These are phyloP conservation scores for Agonum fuliginosum DNA, from an alignment of 2,888 invertebrate genomes.

Conservation along the genomic window DNA sequence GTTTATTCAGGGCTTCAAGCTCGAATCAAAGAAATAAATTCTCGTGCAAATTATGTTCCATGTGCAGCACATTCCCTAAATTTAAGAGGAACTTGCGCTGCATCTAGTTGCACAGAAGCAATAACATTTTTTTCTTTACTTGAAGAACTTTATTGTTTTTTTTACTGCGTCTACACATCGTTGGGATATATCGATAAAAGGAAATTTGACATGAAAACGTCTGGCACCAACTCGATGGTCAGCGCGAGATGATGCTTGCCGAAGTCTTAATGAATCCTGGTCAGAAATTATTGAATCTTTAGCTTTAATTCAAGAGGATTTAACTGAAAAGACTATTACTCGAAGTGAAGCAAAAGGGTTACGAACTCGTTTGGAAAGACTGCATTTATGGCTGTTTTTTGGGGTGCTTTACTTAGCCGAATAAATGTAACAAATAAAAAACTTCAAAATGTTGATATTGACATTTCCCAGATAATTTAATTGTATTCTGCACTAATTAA, in stretches of 20 bases:
- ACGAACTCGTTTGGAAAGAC: background rate
- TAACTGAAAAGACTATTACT: background rate
- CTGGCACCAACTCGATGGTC: constrained; percentile 48
- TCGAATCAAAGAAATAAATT: constrained; percentile 61
- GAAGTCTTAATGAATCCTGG: constrained; percentile 2
- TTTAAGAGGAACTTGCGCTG: constrained; percentile 62
- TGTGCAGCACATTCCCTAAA: constrained; percentile 65
- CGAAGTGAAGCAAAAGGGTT: background rate
- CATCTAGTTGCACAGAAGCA: constrained; percentile 61
- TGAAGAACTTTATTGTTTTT: constrained; percentile 63
- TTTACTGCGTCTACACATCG: constrained; percentile 62
- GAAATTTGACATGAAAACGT: constrained; percentile 13
- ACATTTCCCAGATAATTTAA: background rate
- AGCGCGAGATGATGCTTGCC: constrained; percentile 49
- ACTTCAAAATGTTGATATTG: constrained; percentile 11
- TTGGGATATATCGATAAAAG: constrained; percentile 55
- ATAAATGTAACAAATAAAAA: background rate
- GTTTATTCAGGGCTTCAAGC: constrained; percentile 62
- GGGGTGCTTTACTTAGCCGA: background rate
- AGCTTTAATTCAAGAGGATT: background rate
- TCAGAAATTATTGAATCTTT: background rate
- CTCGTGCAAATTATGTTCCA: constrained; percentile 63
- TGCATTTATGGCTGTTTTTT: constrained; percentile 8
- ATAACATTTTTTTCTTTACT: constrained; percentile 61
- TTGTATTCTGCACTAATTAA: background rate